phyloP scores from a whole-genome alignment of 2,888 invertebrate genomes.

The Spialia ferax region DNA sequence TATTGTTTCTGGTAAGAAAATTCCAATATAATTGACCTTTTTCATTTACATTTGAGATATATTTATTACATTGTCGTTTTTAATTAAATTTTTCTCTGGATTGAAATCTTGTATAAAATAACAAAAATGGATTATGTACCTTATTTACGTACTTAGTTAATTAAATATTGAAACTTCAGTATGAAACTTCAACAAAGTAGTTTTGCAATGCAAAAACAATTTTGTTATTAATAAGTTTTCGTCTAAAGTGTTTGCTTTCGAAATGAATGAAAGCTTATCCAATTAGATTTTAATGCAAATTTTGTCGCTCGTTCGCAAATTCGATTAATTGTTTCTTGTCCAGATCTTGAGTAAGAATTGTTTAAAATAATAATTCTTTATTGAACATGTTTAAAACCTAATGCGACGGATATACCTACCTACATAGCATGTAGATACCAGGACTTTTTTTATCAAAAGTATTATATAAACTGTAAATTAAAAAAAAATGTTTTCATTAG shows the following conservation, averaged over 20 bases:
- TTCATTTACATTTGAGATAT: no score
- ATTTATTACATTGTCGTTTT: no score
- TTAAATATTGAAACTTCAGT: not conserved
- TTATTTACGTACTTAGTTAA: not conserved
- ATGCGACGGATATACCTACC: no score
- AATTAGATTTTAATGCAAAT: conserved; percentile 22
- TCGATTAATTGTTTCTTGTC: conserved; percentile 17
- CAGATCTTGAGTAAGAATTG: not conserved
- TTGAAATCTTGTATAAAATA: not conserved
- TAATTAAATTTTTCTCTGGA: not conserved
- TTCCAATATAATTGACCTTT: no score
- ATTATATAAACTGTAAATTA: no score
- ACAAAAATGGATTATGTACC: not conserved
- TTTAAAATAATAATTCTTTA: not conserved
- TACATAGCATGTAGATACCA: no score
- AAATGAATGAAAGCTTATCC: conserved; percentile 31
- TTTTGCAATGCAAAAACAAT: conserved; percentile 30
- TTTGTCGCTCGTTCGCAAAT: conserved; percentile 22
- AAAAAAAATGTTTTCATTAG: no score
- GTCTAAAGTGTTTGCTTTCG: conserved; percentile 38
- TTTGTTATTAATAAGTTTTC: conserved; percentile 20
- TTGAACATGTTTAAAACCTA: no score
- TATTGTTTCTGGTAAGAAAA: no score
- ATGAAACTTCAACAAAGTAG: conserved; percentile 5
- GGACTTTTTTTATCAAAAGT: no score